Evolutionary conservation across 2,113 vertebrate genomes (phyloP).

Genomic region (Myxocyprinus asiaticus): DNA sequence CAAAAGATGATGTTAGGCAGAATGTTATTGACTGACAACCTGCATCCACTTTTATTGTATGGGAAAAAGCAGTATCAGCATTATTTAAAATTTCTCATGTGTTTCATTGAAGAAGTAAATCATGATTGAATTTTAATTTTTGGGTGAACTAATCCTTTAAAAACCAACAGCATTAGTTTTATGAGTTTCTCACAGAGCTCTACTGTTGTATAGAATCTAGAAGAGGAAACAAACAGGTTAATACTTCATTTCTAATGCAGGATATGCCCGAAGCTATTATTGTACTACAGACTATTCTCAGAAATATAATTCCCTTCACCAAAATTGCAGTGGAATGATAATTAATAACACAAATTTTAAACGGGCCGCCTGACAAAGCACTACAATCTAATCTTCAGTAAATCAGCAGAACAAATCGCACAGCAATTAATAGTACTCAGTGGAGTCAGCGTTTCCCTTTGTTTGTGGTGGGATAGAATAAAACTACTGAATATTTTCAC

Average conservation of each 20-base stretch:
- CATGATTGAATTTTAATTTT: too few relatives aligned
- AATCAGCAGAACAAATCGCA: slow-evolving; percentile 55
- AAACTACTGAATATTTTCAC: slow-evolving; percentile 53
- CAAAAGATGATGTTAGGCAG: too few relatives aligned
- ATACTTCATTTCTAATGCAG: slow-evolving; percentile 5
- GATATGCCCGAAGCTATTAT: not conserved
- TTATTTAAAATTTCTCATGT: too few relatives aligned
- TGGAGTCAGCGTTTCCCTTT: slow-evolving; percentile 62
- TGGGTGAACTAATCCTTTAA: too few relatives aligned
- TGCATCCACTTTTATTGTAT: too few relatives aligned
- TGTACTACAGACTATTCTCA: slow-evolving; percentile 3
- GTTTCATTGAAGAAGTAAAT: too few relatives aligned
- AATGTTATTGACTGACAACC: too few relatives aligned
- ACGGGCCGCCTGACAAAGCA: slow-evolving; percentile 29
- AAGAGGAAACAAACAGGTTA: not conserved
- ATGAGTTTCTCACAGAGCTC: not conserved
- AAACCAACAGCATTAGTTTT: too few relatives aligned
- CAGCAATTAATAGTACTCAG: slow-evolving; percentile 53
- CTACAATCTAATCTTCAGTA: slow-evolving; percentile 60
- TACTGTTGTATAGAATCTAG: not conserved
- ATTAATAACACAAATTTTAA: slow-evolving; percentile 8
- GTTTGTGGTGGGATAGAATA: slow-evolving; percentile 64
- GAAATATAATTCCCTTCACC: slow-evolving; percentile 15
- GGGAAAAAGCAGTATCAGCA: too few relatives aligned
- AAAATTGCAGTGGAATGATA: not conserved